Base-by-base conservation (phyloP, 2,888 invertebrate genomes). In the Lomographa bimaculata region DNA sequence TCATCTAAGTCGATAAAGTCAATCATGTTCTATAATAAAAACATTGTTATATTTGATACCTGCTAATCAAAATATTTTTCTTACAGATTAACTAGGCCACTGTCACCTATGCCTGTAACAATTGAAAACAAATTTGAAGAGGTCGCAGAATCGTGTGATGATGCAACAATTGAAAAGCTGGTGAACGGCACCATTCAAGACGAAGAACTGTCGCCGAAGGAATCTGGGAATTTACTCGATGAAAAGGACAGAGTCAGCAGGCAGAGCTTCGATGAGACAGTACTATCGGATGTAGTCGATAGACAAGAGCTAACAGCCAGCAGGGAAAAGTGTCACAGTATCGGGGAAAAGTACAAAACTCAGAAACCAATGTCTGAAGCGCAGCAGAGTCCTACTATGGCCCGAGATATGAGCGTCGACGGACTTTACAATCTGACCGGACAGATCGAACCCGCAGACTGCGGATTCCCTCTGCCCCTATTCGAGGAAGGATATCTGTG, bases 401-500 rank as follows among this genome's bases (percentile, higher is more conserved):
- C 93, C 0, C 90, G 95, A 35, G 95, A 95, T 53, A 91, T 93
- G 60, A 95, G 94, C 57, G 86, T 90, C 0, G 90, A 90, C 53
- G 89, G 89, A 9, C 86, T 93, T 21, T 92, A 91, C 48, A 93
- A 91, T 64, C 85, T 94, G 64, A 91, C 91, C 0, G 92, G 93
- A 14, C 93, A 93, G 59, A 84, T 95, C 38, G 92, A 92, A 69
- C 91, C 92, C 35, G 83, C 93, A 63, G 92, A 94, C 33, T 97
- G 96, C 78, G 98, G 98, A 5, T 93, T 98, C 59, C 99, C 98
- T 0, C 82, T 98, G 17, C 91, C 93, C 26, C 90, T 98, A 37
- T 98, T 97, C 80, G 93, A 94, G 17, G 95, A 97, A 84, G 98
- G 98, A 27, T 95, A 96, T 70, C 90, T 98, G 7, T 98, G 98